Evolutionary conservation across 2,888 invertebrate genomes (phyloP).

Genomic region (Callyntrura sp.): DNA sequence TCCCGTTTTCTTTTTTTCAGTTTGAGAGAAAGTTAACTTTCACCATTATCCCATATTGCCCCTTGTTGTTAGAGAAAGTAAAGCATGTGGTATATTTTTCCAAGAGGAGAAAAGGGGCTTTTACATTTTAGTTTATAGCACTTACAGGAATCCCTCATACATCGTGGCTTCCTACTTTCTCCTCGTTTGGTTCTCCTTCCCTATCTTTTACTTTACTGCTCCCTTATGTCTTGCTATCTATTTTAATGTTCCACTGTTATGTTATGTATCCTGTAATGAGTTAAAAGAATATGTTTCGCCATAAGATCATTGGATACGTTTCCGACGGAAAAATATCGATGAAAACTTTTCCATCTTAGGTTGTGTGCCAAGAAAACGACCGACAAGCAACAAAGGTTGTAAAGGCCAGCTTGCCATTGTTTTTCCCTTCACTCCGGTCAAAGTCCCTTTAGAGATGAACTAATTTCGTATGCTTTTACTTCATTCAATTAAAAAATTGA

Average conservation of each 20-base stretch:
- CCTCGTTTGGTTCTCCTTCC: slow-evolving; percentile 34
- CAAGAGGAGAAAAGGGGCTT: slow-evolving; percentile 55
- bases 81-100: slow-evolving; percentile 53
- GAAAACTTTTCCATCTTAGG: slow-evolving; percentile 21
- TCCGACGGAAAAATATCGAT: slow-evolving; percentile 33
- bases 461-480: background rate
- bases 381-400: background rate
- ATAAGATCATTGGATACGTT: slow-evolving; percentile 20
- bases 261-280: slow-evolving; percentile 52
- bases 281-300: slow-evolving; percentile 40
- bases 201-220: slow-evolving; percentile 41
- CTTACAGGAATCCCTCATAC: slow-evolving; percentile 67
- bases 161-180: slow-evolving; percentile 40
- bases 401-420: background rate
- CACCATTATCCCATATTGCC: slow-evolving; percentile 79
- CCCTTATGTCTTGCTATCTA: slow-evolving; percentile 70
- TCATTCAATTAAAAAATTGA: slow-evolving; percentile 7
- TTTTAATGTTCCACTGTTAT: slow-evolving; percentile 53
- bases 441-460: slow-evolving; percentile 12
- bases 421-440: slow-evolving; percentile 3
- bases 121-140: slow-evolving; percentile 73
- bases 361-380: slow-evolving; percentile 45
- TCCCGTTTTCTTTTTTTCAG: slow-evolving; percentile 26
- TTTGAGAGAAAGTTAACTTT: slow-evolving; percentile 81
- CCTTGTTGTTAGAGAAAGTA: slow-evolving; percentile 55